Base-by-base conservation (phyloP, 2,797 vertebrate species). In the Bufotes viridis region DNA sequence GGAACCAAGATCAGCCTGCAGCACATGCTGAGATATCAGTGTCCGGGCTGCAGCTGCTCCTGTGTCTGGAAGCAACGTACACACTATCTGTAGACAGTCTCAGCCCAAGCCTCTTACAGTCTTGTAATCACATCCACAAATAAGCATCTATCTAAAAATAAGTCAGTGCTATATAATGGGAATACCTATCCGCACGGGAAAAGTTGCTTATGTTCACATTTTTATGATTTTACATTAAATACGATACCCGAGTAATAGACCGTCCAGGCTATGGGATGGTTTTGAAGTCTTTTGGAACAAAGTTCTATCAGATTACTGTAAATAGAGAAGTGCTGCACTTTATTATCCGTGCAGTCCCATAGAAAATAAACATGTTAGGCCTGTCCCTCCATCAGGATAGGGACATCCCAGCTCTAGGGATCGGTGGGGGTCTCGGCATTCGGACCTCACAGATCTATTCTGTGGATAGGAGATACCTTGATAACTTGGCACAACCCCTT, bases 11-110 rank as follows among this genome's bases (percentile, higher is more conserved):
- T 90, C 85, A 90, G 90, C 61, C 2, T 90, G 81, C 58, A 90
- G 75, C 60, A 86, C 90, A 92, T 89, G 85, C 79, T 90, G 90
- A 91, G 88, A 91, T 78, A 87, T 87, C 76, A 80, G 58, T 85
- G 90, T 90, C 80, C 84, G 88, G 92, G 91, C 67, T 4, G 55
- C 93, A 95, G 93, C 93, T 94, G 93, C 90, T 93, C 91, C 93
- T 92, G 90, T 92, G 90, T 84, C 90, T 0, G 3, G 20, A 87
- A 84, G 82, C 20, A 81, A 86, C 67, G 18, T 26, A 24, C 4
- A 67, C 65, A 69, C 34, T 78, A 70, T 70, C 60, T 26, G 63
- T 67, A 72, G 81, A 76, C 86, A 86, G 88, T 92, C 92, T 78
- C 42, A 15, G 61, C 55, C 10, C 78, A 87, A 75, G 74, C 78